Conservation (phyloP, 2,797 vertebrate species). For the Pseudomugil tenellus region DNA sequence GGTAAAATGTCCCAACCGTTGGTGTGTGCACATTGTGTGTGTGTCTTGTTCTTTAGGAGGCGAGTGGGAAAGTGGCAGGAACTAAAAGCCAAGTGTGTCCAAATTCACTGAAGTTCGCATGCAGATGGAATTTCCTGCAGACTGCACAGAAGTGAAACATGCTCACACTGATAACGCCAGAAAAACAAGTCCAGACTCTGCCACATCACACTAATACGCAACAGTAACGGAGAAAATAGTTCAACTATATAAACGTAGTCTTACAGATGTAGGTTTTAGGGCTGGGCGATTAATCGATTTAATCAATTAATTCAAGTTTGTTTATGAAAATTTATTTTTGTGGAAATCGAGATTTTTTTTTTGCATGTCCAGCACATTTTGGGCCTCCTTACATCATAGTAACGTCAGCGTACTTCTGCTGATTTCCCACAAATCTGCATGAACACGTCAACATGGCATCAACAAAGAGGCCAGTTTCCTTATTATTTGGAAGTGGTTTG, state of each 20-base stretch:
- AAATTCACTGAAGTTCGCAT: conserved; percentile 73
- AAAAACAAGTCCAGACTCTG: conserved; percentile 65
- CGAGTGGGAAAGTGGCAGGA: conserved; percentile 70
- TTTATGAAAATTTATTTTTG: too few relatives aligned
- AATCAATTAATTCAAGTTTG: too few relatives aligned
- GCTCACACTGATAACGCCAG: conserved; percentile 63
- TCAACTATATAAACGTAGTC: conserved; percentile 32
- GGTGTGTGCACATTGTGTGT: neutral
- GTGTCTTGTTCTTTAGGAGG: conserved; percentile 37
- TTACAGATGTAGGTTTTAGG: neutral
- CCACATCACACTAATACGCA: conserved; percentile 63
- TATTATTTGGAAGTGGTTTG: too few relatives aligned
- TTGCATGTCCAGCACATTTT: too few relatives aligned
- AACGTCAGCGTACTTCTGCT: too few relatives aligned
- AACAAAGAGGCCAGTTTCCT: too few relatives aligned
- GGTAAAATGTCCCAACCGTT: conserved; percentile 55
- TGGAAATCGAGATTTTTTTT: too few relatives aligned
- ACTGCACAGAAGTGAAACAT: conserved; percentile 76
- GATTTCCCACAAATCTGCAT: too few relatives aligned
- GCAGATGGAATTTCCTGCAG: conserved; percentile 84
- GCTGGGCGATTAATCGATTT: too few relatives aligned
- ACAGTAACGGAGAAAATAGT: conserved; percentile 52
- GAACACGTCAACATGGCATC: too few relatives aligned
- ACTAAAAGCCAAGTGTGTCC: conserved; percentile 63
- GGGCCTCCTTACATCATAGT: too few relatives aligned